A percentile compares a stretch with the other conserved stretches of the same genome.
These are phyloP conservation scores for Palythoa grandiflora DNA, from an alignment of 92 coral and sea anemone species.

Conservation along the genomic window DNA sequence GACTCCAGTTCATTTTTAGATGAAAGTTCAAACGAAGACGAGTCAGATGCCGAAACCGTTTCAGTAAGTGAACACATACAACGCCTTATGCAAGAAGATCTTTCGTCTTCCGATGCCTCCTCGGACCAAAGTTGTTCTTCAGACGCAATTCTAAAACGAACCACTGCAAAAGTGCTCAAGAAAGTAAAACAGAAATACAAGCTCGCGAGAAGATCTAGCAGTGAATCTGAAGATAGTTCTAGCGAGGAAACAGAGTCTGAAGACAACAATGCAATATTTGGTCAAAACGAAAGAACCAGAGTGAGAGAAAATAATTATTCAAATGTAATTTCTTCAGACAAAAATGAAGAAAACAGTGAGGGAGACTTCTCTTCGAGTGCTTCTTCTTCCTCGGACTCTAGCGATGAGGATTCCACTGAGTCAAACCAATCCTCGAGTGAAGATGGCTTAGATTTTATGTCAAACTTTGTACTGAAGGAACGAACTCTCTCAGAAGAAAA, in stretches of 20 bases:
- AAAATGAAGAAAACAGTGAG: not conserved
- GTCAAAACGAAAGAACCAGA: not conserved
- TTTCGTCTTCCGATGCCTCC: slow-evolving; percentile 17
- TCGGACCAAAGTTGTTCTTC: slow-evolving; percentile 32
- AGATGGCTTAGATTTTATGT: not conserved
- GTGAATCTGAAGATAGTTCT: slow-evolving; percentile 13
- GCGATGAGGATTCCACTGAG: not conserved
- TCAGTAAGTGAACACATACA: slow-evolving; percentile 3
- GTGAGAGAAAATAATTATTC: not conserved
- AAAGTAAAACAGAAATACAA: not conserved
- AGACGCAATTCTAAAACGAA: slow-evolving; percentile 15
- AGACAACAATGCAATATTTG: not conserved
- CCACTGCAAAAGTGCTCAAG: slow-evolving; percentile 12
- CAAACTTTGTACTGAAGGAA: not conserved
- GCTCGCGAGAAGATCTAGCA: not conserved
- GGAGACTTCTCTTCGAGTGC: not conserved
- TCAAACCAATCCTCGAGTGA: not conserved
- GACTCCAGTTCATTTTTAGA: slow-evolving; percentile 1
- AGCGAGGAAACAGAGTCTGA: not conserved
- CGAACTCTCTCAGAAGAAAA: not conserved
- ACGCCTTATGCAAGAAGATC: slow-evolving; percentile 13
- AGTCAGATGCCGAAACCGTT: not conserved
- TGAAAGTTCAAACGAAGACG: not conserved
- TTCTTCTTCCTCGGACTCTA: not conserved
- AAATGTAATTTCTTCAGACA: not conserved